Evolutionary conservation across 2,797 vertebrate genomes (phyloP).

Genomic region (Loriculus beryllinus): DNA sequence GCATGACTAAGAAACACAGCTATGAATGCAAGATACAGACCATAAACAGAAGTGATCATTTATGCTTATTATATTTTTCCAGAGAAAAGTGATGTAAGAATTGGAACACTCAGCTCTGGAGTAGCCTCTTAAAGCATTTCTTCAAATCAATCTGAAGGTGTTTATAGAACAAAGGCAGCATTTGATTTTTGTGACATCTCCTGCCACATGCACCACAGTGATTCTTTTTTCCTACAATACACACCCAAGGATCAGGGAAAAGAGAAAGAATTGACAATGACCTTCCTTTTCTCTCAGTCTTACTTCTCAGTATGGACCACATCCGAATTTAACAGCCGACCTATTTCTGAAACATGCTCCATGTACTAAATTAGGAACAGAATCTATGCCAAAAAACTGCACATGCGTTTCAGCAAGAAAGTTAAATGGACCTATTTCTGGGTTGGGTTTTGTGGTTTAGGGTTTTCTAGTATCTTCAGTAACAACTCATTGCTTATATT

Average conservation of each 20-base stretch:
- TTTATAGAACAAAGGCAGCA: conserved; percentile 24
- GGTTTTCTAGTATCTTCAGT: neutral
- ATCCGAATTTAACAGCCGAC: conserved; percentile 53
- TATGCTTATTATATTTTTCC: neutral
- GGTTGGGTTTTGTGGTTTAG: neutral
- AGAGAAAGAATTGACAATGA: neutral
- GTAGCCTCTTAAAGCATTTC: neutral
- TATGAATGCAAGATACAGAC: neutral
- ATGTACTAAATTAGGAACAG: conserved; percentile 54
- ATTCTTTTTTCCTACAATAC: neutral
- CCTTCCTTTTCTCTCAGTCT: conserved; percentile 34
- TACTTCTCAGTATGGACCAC: neutral
- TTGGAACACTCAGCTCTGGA: neutral
- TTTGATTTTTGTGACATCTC: neutral
- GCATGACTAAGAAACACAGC: neutral
- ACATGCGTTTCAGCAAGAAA: neutral
- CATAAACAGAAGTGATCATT: neutral
- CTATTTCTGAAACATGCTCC: conserved; percentile 49
- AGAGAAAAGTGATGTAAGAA: neutral
- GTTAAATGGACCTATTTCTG: neutral
- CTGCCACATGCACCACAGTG: neutral
- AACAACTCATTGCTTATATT: neutral
- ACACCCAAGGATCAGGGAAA: neutral
- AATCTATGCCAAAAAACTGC: conserved; percentile 54
- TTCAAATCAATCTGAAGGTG: neutral